A percentile compares a stretch with the other conserved stretches of the same genome.
These are phyloP conservation scores for Heterochromis multidens DNA, from an alignment of 2,113 vertebrate genomes.

Conservation along the genomic window DNA sequence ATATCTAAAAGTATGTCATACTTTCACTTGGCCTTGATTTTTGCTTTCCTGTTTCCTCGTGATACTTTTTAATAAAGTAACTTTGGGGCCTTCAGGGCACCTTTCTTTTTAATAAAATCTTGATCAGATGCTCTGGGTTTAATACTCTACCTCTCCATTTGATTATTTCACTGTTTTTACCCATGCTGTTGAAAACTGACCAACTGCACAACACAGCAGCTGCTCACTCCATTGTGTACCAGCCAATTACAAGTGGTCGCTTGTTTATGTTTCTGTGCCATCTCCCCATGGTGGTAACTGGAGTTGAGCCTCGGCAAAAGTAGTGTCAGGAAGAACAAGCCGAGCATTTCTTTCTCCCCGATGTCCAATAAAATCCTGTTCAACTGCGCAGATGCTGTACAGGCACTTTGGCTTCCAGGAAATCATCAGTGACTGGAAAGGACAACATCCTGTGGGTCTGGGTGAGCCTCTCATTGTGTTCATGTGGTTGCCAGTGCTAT, in stretches of 20 bases:
- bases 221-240: conserved; percentile 22
- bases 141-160: neutral
- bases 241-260: neutral
- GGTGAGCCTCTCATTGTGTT: conserved; percentile 2
- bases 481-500: neutral
- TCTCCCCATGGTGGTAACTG: conserved; percentile 17
- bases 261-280: conserved; percentile 44
- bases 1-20: neutral
- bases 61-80: neutral
- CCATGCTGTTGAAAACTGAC: neutral
- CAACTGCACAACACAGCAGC: conserved; percentile 26
- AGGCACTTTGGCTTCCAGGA: conserved; percentile 40
- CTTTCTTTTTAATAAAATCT: neutral
- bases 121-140: neutral
- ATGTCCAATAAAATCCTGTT: conserved; percentile 18
- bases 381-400: conserved; percentile 28
- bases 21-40: neutral
- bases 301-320: conserved; percentile 25
- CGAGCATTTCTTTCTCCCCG: neutral
- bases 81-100: neutral
- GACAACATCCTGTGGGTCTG: conserved; percentile 40
- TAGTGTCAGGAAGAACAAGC: conserved; percentile 7
- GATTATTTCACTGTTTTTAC: neutral
- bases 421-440: conserved; percentile 26
- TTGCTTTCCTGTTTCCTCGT: neutral